phyloP scores from a whole-genome alignment of 1,140 invertebrate genomes.

The Pseudomyrmex gracilis region DNA sequence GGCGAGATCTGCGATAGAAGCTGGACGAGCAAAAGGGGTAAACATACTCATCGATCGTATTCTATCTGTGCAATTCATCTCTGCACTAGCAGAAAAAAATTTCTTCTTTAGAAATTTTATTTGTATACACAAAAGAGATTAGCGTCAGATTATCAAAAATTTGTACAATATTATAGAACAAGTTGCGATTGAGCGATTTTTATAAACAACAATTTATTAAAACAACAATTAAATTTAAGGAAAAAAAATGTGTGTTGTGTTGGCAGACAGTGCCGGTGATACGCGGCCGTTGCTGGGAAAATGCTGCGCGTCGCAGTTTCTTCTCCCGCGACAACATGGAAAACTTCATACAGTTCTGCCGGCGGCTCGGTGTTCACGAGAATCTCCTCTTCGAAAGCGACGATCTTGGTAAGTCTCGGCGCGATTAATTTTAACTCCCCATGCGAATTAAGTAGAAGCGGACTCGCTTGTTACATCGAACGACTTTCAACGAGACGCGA shows the following conservation, averaged over 20 bases:
- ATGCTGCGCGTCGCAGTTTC: conserved; percentile 93
- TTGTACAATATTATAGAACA: neutral
- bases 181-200: neutral
- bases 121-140: neutral
- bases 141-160: neutral
- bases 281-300: conserved; percentile 91
- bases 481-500: conserved; percentile 48
- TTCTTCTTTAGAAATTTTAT: neutral
- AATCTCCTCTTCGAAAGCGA: conserved; percentile 97
- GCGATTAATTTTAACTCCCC: conserved; percentile 61
- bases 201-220: neutral
- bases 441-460: neutral
- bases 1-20: conserved; percentile 88
- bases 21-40: conserved; percentile 88
- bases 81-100: neutral
- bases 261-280: conserved; percentile 88
- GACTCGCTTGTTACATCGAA: neutral
- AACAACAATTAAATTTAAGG: too few relatives aligned
- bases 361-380: conserved; percentile 94
- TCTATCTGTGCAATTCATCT: neutral
- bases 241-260: neutral
- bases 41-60: conserved; percentile 72
- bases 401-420: conserved; percentile 89
- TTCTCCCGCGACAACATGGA: conserved; percentile 97
- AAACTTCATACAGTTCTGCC: conserved; percentile 96